Evolutionary conservation across 2,113 vertebrate species (phyloP).

Genomic region (Mungos mungo): DNA sequence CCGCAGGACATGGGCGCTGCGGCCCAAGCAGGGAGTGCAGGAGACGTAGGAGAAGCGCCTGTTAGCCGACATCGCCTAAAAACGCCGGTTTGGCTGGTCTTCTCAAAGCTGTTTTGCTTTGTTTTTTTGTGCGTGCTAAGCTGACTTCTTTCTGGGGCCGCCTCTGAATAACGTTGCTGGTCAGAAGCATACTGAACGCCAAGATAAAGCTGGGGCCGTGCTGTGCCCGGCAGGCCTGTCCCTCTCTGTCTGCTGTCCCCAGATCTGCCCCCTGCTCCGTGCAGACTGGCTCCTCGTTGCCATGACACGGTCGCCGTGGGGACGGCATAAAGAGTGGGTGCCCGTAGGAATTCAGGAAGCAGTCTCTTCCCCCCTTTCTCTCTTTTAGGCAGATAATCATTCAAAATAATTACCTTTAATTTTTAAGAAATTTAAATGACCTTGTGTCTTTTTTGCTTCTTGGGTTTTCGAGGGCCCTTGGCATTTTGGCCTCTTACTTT

Average conservation of each 20-base stretch:
- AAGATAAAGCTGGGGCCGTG: neutral
- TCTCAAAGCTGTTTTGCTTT: neutral
- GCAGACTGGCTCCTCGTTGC: neutral
- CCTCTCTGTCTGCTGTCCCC: neutral
- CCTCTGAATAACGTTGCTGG: neutral
- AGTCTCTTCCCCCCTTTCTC: neutral
- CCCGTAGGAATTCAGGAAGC: slow-evolving; percentile 37
- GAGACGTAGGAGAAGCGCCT: neutral
- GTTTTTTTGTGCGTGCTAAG: neutral
- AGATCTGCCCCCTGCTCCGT: neutral
- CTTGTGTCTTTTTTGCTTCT: neutral
- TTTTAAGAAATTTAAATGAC: neutral
- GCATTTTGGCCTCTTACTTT: neutral
- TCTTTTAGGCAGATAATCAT: neutral
- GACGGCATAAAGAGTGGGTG: accelerated
- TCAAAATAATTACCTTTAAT: slow-evolving; percentile 9
- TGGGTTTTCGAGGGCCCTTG: slow-evolving; percentile 17
- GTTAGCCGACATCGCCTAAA: neutral
- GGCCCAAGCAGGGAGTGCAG: accelerated
- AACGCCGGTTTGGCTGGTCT: neutral
- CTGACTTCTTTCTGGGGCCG: neutral
- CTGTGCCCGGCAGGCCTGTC: neutral
- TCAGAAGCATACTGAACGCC: neutral
- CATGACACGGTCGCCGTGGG: slow-evolving; percentile 37
- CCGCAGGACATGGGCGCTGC: neutral